Base-by-base conservation (phyloP, 2,113 vertebrate genomes). In the Callipepla californica region DNA sequence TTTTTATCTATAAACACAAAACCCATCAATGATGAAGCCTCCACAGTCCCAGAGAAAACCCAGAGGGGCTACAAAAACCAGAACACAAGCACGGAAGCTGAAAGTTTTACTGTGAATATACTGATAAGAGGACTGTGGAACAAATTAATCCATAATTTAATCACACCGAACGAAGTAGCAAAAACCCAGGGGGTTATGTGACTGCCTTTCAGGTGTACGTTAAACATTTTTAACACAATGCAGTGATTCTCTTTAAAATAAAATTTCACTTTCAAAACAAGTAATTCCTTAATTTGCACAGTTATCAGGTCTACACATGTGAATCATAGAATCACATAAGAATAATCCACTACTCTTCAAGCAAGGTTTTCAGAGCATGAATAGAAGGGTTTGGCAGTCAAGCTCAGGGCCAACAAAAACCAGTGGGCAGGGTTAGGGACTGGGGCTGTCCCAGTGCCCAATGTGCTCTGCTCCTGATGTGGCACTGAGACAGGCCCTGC, bases 231-330 rank as follows among this genome's bases (percentile, higher is more conserved):
- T 45, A 45, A 34, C 16, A 75, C 7, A 26, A 32, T 55, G 4
- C 2, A 0, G 2, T 44, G 16, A 14, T 26, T 40, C 61, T 61
- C 23, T 79, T 51, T 51, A 42, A 85, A 92, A 63, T 20, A 70
- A 30, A 1, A 5, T 50, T 80, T 80, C 3, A 11, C 48, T 85
- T 81, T 28, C 25, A 79, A 85, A 84, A 61, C 44, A 63, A 67
- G 7, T 5, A 5, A 59, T 66, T 55, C 2, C 30, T 81, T 58
- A 44, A 7, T 68, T 75, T 76, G 9, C 16, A 5, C 38, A 69
- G 1, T 53, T 61, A 44, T 3, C 1, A 1, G 57, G 15, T 18
- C 51, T 44, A 40, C 1, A 1, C 3, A 20, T 6, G 23, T 40
- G 19, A 61, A n/a, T 42, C 75, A 51, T 63, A 67, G 7, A 16